Conservation (phyloP, 2,113 vertebrate species). For the Scortum barcoo region DNA sequence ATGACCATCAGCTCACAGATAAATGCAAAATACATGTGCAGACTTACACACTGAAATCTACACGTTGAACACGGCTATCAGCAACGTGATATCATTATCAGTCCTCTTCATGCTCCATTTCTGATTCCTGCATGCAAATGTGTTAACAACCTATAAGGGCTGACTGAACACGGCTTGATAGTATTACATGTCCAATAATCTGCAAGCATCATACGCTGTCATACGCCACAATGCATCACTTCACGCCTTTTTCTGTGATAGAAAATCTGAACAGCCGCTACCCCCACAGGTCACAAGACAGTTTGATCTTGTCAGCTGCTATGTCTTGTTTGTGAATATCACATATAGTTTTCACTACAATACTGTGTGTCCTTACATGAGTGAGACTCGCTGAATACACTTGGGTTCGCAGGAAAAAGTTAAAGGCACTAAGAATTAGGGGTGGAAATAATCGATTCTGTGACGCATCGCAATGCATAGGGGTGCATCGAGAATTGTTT, state of each 20-base stretch:
- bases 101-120: background rate
- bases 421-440: too few species aligned
- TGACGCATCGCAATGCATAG: too few species aligned
- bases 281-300: background rate
- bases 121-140: constrained; percentile 5
- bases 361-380: background rate
- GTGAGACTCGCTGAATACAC: background rate
- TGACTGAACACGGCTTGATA: background rate
- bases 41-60: too few species aligned
- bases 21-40: background rate
- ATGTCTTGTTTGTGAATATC: background rate
- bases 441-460: too few species aligned
- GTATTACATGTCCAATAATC: background rate
- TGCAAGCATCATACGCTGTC: constrained; percentile 1
- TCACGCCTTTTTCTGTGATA: too few species aligned
- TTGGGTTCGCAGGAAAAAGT: too few species aligned
- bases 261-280: background rate
- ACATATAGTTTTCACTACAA: background rate
- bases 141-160: background rate
- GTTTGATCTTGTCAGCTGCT: background rate
- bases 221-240: background rate
- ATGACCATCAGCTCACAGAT: background rate
- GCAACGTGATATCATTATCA: background rate
- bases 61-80: background rate
- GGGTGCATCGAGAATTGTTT: too few species aligned